Conservation (phyloP, 2,113 vertebrate species). For the Marmota flaviventris region DNA sequence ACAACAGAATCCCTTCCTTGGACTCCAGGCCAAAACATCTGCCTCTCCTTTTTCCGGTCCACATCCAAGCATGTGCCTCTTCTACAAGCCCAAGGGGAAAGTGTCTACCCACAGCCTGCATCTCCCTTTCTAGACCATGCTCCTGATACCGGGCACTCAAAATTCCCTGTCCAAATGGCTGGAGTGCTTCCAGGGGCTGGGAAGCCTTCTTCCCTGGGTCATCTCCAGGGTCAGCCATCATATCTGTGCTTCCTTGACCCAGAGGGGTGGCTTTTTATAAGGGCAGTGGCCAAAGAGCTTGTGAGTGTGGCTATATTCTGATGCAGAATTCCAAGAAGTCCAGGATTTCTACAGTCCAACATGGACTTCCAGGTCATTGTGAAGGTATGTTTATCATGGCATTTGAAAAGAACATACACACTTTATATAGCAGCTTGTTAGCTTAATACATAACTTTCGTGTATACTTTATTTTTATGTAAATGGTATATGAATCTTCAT, state of each 20-base stretch:
- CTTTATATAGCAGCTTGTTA: background rate
- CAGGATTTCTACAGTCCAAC: background rate
- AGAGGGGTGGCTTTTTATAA: background rate
- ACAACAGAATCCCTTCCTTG: background rate
- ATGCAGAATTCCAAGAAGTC: background rate
- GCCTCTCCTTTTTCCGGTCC: too few relatives aligned
- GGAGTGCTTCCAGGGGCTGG: background rate
- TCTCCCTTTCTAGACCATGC: background rate
- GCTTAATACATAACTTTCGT: background rate
- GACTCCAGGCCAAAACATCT: background rate
- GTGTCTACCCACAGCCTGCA: background rate
- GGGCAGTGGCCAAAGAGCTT: background rate
- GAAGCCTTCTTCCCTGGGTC: rapidly evolving
- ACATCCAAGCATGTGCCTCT: rapidly evolving
- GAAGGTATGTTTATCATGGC: background rate
- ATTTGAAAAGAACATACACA: background rate
- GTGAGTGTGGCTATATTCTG: background rate
- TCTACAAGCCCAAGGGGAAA: background rate
- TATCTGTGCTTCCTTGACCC: background rate
- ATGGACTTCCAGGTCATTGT: background rate
- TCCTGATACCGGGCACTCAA: background rate
- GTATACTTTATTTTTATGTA: conserved; percentile 11
- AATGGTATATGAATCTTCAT: background rate
- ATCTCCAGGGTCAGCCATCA: background rate
- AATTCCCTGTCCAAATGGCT: background rate